Percentiles rank a stretch among this genome's conserved stretches.
Evolutionary conservation across 2,113 vertebrate genomes (phyloP).

Genomic region (human): GRCh38 chr5:103175501-103176000

Average conservation of each 20-base stretch:
- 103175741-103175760: not conserved
- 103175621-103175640: not conserved
- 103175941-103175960: not conserved
- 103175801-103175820: not conserved
- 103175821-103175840: constrained; percentile 33
- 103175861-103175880: not conserved
- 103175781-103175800: not conserved
- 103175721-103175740: not conserved
- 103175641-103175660: not conserved
- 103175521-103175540: not conserved
- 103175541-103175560: not conserved
- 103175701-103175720: not conserved
- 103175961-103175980: not conserved
- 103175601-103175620: not conserved
- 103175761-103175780: not conserved
- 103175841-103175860: not conserved
- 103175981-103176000: not conserved
- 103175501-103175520: not conserved
- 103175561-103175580: not conserved
- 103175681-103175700: not conserved
- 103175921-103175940: not conserved
- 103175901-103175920: not conserved
- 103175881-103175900: not conserved
- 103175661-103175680: not conserved
- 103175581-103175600: not conserved